Conservation (phyloP, 2,797 vertebrate species). For the Hippopotamyrus pictus region DNA sequence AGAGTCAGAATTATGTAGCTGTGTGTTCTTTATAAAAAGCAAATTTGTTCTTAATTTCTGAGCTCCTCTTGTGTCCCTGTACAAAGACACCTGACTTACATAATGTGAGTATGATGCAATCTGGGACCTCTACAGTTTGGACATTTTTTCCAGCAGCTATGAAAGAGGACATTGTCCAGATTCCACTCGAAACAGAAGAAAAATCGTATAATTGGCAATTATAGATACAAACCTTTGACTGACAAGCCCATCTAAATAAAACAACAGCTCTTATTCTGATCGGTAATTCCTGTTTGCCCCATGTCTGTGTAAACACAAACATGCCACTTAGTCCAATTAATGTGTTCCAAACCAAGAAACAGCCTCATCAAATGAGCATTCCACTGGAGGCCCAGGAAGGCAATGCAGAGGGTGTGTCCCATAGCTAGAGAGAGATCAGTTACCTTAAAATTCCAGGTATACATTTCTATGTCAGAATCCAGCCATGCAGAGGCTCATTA, state of each 20-base stretch:
- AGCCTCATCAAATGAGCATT: neutral
- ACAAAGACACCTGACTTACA: neutral
- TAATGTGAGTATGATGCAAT: neutral
- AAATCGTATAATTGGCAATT: neutral
- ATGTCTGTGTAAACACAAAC: neutral
- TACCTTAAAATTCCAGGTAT: neutral
- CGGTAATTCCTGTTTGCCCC: neutral
- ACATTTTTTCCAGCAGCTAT: neutral
- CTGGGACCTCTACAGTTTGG: neutral
- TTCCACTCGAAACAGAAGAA: neutral
- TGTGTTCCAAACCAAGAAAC: neutral
- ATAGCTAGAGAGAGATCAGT: neutral
- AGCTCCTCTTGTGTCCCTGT: neutral
- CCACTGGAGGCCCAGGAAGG: neutral
- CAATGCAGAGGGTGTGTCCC: neutral
- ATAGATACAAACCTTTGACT: neutral
- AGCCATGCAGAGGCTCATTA: neutral
- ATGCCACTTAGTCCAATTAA: neutral
- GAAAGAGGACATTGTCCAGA: neutral
- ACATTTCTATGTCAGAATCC: neutral
- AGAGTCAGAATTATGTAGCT: neutral
- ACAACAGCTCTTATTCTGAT: neutral
- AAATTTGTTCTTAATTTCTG: neutral
- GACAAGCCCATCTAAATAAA: neutral
- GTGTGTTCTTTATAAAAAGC: neutral